Evolutionary conservation across 2,888 invertebrate genomes (phyloP).

Genomic region (Amblyjoppa proteus): DNA sequence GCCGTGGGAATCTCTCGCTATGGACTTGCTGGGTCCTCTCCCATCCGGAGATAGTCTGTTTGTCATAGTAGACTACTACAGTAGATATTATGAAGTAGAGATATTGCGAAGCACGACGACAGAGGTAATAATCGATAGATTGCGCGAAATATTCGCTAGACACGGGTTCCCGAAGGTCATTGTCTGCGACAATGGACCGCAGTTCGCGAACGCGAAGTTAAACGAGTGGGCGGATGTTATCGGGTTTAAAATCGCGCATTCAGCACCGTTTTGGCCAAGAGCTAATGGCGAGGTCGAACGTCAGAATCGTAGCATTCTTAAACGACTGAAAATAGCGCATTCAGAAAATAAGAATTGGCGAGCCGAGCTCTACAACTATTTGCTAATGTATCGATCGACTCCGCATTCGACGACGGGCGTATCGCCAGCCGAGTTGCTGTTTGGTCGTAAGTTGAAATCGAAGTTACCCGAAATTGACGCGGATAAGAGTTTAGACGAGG

Average conservation of each 20-base stretch:
- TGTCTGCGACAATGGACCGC: conserved; percentile 70
- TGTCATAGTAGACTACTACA: conserved; percentile 69
- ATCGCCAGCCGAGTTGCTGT: conserved; percentile 59
- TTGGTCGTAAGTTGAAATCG: conserved; percentile 47
- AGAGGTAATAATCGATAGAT: conserved; percentile 58
- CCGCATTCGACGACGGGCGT: conserved; percentile 65
- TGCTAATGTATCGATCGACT: conserved; percentile 66
- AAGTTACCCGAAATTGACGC: conserved; percentile 38
- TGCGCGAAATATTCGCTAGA: conserved; percentile 72
- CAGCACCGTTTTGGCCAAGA: conserved; percentile 62
- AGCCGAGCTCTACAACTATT: conserved; percentile 61
- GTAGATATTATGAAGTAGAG: conserved; percentile 66
- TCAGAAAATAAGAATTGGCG: conserved; percentile 65
- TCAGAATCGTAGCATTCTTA: conserved; percentile 67
- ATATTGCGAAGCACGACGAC: conserved; percentile 61
- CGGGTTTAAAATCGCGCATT: conserved; percentile 38
- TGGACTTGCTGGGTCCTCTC: conserved; percentile 70
- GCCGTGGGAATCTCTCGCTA: conserved; percentile 66
- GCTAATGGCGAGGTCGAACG: conserved; percentile 68
- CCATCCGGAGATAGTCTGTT: conserved; percentile 19
- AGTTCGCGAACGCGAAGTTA: conserved; percentile 47
- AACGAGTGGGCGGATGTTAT: conserved; percentile 16
- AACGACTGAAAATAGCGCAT: conserved; percentile 66
- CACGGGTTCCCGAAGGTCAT: conserved; percentile 68
- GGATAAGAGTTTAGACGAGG: conserved; percentile 28